Evolutionary conservation across 2,797 vertebrate species (phyloP).

Genomic region (Trachurus trachurus): DNA sequence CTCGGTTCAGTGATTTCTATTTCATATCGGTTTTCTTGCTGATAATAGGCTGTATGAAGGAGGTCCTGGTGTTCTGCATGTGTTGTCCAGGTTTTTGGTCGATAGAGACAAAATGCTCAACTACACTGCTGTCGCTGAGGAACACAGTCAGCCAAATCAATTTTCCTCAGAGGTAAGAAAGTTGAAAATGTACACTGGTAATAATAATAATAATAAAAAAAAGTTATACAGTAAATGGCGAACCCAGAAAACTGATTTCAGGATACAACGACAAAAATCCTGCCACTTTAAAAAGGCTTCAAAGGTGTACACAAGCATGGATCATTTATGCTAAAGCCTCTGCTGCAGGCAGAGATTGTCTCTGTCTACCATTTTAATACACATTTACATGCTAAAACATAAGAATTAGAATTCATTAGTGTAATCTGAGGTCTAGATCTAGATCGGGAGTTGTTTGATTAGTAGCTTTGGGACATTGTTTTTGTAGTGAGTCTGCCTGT

Average conservation of each 20-base stretch:
- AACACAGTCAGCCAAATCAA: constrained; percentile 30
- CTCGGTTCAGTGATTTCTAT: constrained; percentile 10
- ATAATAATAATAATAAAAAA: not conserved
- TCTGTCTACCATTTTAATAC: constrained; percentile 85
- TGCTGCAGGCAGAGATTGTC: constrained; percentile 84
- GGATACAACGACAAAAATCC: constrained; percentile 57
- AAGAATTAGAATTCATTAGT: constrained; percentile 89
- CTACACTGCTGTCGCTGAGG: constrained; percentile 20
- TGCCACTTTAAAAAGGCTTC: constrained; percentile 63
- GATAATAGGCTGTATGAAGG: constrained; percentile 2
- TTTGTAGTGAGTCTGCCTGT: constrained; percentile 83
- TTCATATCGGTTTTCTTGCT: constrained; percentile 9
- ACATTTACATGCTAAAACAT: constrained; percentile 89
- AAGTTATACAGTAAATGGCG: constrained; percentile 34
- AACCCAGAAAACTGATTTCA: constrained; percentile 52
- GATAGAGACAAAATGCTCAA: constrained; percentile 33
- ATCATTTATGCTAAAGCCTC: constrained; percentile 79
- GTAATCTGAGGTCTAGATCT: constrained; percentile 87
- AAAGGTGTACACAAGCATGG: constrained; percentile 70
- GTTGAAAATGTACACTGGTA: constrained; percentile 43
- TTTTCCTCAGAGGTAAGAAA: constrained; percentile 38
- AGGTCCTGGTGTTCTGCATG: not conserved
- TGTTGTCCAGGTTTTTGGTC: constrained; percentile 38
- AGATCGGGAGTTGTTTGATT: constrained; percentile 89
- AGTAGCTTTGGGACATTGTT: constrained; percentile 86